Base-by-base conservation (phyloP, 1,140 invertebrate species). In the Brachionus angularis region DNA sequence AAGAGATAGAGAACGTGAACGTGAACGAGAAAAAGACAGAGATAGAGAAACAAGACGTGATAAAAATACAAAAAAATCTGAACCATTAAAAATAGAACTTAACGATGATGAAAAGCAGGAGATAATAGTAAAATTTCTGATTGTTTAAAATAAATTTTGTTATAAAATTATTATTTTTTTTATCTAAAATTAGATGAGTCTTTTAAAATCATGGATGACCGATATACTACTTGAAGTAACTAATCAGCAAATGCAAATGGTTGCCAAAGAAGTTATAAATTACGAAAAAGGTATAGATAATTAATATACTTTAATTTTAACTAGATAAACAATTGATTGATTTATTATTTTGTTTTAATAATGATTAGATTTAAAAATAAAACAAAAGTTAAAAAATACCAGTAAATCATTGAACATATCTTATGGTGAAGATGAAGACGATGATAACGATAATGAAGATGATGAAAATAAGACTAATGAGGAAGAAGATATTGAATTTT, bases 181-280 rank as follows among this genome's bases (percentile, higher is more conserved):
- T 42, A 3, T n/a, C n/a, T 67, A 12, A 18, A 42, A 10, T 10
- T 42, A 46, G 42, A 50, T 50, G 62, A 34, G 62, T 12, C 16
- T 67, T 12, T 18, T 67, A 8, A 67, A 67, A 46, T 46, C 47
- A 0, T 67, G 62, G 62, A 67, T 67, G 62, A 67, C 62, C 5
- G 62, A 67, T 18, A 47, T 67, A 5, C 31, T 67, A 5, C 29
- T 67, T n/a, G 62, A 67, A 31, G 62, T 67, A 16, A 67, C 62
- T 16, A 67, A 67, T 47, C 16, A 5, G 3, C 18, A 67, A 8
- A 25, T 67, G 42, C 33, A 67, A n/a, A 14, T 1, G 7, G 18
- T 67, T 27, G 42, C 42, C 23, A 67, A 67, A 8, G 39, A 67
- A 14, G 47, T 50, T 25, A 27, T 67, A 14, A 50, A 47, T 21